phyloP scores from a whole-genome alignment of 2,888 invertebrate genomes.

The Orchestes rusci region DNA sequence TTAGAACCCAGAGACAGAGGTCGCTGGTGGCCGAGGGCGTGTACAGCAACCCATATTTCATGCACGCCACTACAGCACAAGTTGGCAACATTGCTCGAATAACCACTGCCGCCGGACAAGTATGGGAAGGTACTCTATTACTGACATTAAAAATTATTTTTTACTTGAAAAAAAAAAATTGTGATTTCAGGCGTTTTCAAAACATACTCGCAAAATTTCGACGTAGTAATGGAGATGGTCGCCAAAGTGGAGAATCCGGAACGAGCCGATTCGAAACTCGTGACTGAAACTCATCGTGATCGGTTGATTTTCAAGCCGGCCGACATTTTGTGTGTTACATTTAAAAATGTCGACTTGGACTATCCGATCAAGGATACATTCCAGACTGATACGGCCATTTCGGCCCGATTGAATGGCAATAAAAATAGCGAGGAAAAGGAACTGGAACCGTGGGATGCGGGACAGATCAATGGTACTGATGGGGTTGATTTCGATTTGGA shows the following conservation, averaged over 20 bases:
- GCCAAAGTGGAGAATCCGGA: slow-evolving; percentile 70
- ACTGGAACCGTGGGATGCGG: slow-evolving; percentile 83
- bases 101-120: slow-evolving; percentile 73
- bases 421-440: slow-evolving; percentile 60
- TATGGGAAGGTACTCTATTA: slow-evolving; percentile 66
- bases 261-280: slow-evolving; percentile 44
- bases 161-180: too few relatives aligned
- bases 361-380: slow-evolving; percentile 84
- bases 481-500: slow-evolving; percentile 60
- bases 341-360: slow-evolving; percentile 79
- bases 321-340: slow-evolving; percentile 77
- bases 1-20: slow-evolving; percentile 63
- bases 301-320: slow-evolving; percentile 77
- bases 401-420: slow-evolving; percentile 53
- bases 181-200: slow-evolving; percentile 57
- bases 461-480: slow-evolving; percentile 50
- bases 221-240: slow-evolving; percentile 79
- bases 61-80: slow-evolving; percentile 81
- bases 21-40: slow-evolving; percentile 68
- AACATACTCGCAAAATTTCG: slow-evolving; percentile 83
- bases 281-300: slow-evolving; percentile 64
- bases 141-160: slow-evolving; percentile 2
- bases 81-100: slow-evolving; percentile 78
- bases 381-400: slow-evolving; percentile 81
- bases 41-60: slow-evolving; percentile 83